Base-by-base conservation (phyloP, 2,888 invertebrate species). In the Brenthis daphne region DNA sequence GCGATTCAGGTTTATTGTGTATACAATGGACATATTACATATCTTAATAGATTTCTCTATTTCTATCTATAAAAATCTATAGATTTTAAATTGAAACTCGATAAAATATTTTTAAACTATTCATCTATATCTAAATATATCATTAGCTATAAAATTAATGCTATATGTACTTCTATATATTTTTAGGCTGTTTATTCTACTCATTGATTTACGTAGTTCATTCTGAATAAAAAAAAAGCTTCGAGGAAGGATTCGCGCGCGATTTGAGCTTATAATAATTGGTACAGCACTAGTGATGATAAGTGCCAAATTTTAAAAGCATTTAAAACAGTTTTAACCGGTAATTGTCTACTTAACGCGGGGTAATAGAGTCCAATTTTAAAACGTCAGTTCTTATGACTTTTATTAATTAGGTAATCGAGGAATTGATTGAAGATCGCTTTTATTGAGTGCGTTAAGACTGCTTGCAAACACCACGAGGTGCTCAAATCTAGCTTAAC, bases 381-480 rank as follows among this genome's bases (percentile, higher is more conserved):
- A 53, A 63, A 53, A 53, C 16, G 53, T 63, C 53, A 29, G n/a
- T 50, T 58, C 58, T 66, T 66, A 58, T 66, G 60, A 56, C 56
- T 61, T 20, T 54, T 65, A 43, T 55, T 54, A 47, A 65, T 33
- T 68, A 68, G 69, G 58, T 56, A 51, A 73, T 67, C 13, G 60
- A 70, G 74, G 75, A 75, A 75, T 76, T 75, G 72, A 63, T 60
- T 48, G 29, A 33, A n/a, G 29, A 71, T 69, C 51, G 70, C 74
- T 74, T 69, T 51, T 65, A 67, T 65, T 68, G 66, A 61, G 64
- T 61, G 71, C 68, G 55, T 64, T 65, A 67, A 74, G 76, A 76
- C 75, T 76, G 76, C 75, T 74, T 65, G 74, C 68, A 70, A 69
- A 73, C 73, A 69, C 70, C 73, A 69, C 47, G 54, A 56, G 74